Percentiles rank a stretch among this genome's conserved stretches.
phyloP scores from a whole-genome alignment of 1,140 invertebrate species.

The Brachionus sp. region DNA sequence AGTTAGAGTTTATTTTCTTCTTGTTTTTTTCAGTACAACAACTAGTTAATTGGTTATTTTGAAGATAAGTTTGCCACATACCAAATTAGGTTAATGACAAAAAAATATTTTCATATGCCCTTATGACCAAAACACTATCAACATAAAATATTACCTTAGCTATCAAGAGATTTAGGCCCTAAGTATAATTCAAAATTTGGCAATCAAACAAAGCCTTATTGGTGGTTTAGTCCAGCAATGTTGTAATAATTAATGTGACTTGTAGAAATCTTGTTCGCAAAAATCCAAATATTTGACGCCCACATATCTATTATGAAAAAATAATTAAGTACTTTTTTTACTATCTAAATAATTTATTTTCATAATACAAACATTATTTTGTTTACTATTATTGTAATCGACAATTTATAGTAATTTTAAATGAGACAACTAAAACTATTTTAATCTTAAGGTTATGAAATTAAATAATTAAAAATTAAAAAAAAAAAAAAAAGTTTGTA shows the following conservation, averaged over 20 bases:
- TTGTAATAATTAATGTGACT: constrained; percentile 8
- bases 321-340: background rate
- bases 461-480: constrained; percentile 15
- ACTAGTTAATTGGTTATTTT: background rate
- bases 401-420: constrained; percentile 5
- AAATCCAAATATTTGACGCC: background rate
- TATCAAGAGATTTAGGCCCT: background rate
- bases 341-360: background rate
- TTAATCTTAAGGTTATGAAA: constrained; percentile 17
- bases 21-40: background rate
- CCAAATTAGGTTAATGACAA: constrained; percentile 9
- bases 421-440: background rate
- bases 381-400: constrained; percentile 3
- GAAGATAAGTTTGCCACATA: background rate
- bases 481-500: background rate
- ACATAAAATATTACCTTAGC: constrained; percentile 10
- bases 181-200: background rate
- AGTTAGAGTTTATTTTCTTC: background rate
- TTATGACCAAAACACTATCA: background rate
- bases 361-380: background rate
- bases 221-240: background rate
- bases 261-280: background rate
- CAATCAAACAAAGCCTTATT: background rate
- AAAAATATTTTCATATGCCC: background rate
- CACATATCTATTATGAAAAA: background rate